Evolutionary conservation across 2,888 invertebrate genomes (phyloP).

Genomic region (Litoditis marina): DNA sequence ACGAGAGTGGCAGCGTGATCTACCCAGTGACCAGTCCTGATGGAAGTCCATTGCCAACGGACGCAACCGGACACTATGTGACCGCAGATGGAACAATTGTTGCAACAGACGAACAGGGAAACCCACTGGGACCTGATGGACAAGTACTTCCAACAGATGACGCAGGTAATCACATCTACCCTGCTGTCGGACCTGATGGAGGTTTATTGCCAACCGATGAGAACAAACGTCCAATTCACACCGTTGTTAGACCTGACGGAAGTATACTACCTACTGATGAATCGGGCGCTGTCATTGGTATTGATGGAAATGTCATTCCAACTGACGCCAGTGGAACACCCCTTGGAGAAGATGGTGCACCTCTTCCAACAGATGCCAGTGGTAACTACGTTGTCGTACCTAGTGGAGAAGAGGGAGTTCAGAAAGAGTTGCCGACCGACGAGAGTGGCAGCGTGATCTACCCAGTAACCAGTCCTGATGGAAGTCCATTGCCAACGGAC

Average conservation of each 20-base stretch:
- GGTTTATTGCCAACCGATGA: constrained; percentile 17
- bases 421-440: constrained; percentile 5
- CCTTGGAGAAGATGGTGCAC: constrained; percentile 18
- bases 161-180: constrained; percentile 18
- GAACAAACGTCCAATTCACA: not conserved
- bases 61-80: constrained; percentile 23
- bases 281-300: not conserved
- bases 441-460: constrained; percentile 12
- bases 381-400: constrained; percentile 3
- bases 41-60: constrained; percentile 22
- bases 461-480: constrained; percentile 22
- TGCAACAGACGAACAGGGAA: constrained; percentile 26
- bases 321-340: constrained; percentile 28
- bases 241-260: constrained; percentile 6
- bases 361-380: constrained; percentile 15
- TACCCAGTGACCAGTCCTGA: constrained; percentile 26
- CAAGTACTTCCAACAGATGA: constrained; percentile 18
- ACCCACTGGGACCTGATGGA: constrained; percentile 28
- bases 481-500: constrained; percentile 24
- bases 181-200: constrained; percentile 16
- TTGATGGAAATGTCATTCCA: constrained; percentile 10
- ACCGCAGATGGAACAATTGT: constrained; percentile 29
- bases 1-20: constrained; percentile 21
- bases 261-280: constrained; percentile 1
- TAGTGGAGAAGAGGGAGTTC: not conserved